Evolutionary conservation across 2,888 invertebrate genomes (phyloP).

Genomic region (Platycnemis pennipes): DNA sequence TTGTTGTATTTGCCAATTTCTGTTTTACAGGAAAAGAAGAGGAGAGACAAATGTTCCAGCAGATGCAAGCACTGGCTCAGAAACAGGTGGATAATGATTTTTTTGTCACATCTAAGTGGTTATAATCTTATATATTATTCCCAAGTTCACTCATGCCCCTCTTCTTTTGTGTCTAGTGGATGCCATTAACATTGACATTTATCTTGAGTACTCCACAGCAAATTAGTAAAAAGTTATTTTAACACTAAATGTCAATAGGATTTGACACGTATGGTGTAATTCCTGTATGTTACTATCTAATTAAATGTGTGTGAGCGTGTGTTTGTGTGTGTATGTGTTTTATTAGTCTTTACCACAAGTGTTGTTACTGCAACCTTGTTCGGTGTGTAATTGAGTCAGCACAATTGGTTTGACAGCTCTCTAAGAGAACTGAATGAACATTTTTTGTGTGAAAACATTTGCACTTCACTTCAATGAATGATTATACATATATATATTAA

Average conservation of each 20-base stretch:
- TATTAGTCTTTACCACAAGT: slow-evolving; percentile 51
- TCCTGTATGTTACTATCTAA: slow-evolving; percentile 62
- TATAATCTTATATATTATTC: slow-evolving; percentile 47
- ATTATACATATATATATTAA: not conserved
- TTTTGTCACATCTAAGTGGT: slow-evolving; percentile 69
- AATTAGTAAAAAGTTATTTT: slow-evolving; percentile 68
- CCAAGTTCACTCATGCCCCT: slow-evolving; percentile 69
- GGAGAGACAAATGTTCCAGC: slow-evolving; percentile 97
- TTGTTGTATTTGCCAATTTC: not conserved
- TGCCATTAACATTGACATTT: slow-evolving; percentile 67
- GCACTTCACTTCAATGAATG: slow-evolving; percentile 31
- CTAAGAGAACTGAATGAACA: not conserved
- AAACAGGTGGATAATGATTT: slow-evolving; percentile 89
- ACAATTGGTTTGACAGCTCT: slow-evolving; percentile 29
- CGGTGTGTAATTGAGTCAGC: slow-evolving; percentile 13
- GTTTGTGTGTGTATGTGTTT: slow-evolving; percentile 66
- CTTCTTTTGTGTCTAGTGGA: slow-evolving; percentile 71
- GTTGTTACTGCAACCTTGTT: slow-evolving; percentile 46
- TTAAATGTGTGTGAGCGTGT: slow-evolving; percentile 60
- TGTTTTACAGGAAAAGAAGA: slow-evolving; percentile 92
- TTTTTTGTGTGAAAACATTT: slow-evolving; percentile 1
- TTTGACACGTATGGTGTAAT: slow-evolving; percentile 57
- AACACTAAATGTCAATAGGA: slow-evolving; percentile 65
- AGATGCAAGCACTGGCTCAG: slow-evolving; percentile 97
- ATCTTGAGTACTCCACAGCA: slow-evolving; percentile 66